Percentiles rank a stretch among this genome's conserved stretches.
phyloP scores from a whole-genome alignment of 2,888 invertebrate species.

The Graphium colonna region DNA sequence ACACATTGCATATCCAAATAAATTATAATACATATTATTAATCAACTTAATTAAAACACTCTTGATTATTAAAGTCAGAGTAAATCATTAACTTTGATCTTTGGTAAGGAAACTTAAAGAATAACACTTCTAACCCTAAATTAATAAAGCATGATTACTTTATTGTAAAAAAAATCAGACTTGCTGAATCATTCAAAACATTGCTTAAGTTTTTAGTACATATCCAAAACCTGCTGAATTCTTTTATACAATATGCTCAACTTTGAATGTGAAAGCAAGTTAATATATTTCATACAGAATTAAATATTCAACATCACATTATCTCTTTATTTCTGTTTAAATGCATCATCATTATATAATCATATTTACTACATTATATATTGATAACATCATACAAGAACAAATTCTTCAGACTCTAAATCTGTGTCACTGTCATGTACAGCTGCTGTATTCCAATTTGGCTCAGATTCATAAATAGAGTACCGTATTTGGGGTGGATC shows the following conservation, averaged over 20 bases:
- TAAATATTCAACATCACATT: neutral
- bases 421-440: slow-evolving; percentile 82
- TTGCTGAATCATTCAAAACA: neutral
- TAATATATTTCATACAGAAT: neutral
- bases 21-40: neutral
- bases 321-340: slow-evolving; percentile 1
- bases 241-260: neutral
- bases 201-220: neutral
- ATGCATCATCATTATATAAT: neutral
- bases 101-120: neutral
- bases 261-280: neutral
- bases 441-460: slow-evolving; percentile 69
- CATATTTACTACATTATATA: neutral
- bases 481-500: slow-evolving; percentile 78
- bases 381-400: slow-evolving; percentile 75
- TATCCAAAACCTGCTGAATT: neutral
- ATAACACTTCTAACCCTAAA: neutral
- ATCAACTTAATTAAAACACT: neutral
- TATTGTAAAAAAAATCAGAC: neutral
- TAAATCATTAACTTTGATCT: neutral
- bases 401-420: slow-evolving; percentile 87
- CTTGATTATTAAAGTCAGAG: neutral
- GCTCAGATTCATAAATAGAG: slow-evolving; percentile 76
- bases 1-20: neutral
- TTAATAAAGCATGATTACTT: neutral